Percentiles rank a stretch among this genome's conserved stretches.
phyloP scores from a whole-genome alignment of 2,888 invertebrate species.

The Torymus texanus region DNA sequence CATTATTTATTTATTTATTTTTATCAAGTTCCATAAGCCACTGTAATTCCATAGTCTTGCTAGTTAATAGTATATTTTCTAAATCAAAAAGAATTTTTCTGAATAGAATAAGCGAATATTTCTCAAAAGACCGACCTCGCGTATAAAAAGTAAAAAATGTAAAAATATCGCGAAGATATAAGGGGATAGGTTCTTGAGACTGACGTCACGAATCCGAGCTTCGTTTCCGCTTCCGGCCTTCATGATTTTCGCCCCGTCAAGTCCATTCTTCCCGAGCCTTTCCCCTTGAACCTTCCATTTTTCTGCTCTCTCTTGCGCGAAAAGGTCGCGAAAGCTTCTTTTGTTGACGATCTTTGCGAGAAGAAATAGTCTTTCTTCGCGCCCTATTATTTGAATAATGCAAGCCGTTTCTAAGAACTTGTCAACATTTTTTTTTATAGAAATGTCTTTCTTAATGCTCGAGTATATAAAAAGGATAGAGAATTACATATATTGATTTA shows the following conservation, averaged over 20 bases:
- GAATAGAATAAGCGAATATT: not conserved
- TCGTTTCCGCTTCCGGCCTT: conserved; percentile 69
- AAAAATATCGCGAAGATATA: conserved; percentile 14
- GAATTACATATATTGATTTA: too few relatives aligned
- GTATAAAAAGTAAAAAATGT: conserved; percentile 33
- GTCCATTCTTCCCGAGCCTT: conserved; percentile 64
- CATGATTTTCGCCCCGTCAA: conserved; percentile 70
- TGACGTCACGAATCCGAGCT: conserved; percentile 63
- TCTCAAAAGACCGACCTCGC: not conserved
- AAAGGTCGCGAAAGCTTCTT: conserved; percentile 52
- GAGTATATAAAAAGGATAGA: too few relatives aligned
- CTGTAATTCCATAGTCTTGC: too few relatives aligned
- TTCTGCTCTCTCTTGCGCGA: conserved; percentile 52
- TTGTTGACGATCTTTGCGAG: conserved; percentile 39
- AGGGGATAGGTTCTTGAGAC: conserved; percentile 37
- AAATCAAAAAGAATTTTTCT: too few relatives aligned
- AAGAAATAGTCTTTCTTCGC: conserved; percentile 40
- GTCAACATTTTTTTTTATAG: conserved; percentile 13
- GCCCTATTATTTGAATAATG: conserved; percentile 49
- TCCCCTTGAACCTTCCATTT: conserved; percentile 54
- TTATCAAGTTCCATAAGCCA: too few relatives aligned
- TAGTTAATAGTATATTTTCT: too few relatives aligned
- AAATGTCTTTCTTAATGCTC: not conserved
- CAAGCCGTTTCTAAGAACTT: conserved; percentile 7
- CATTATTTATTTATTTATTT: too few relatives aligned